Percentiles rank a stretch among this genome's conserved stretches.
Conservation (phyloP, 2,888 invertebrate genomes). For the Actias luna region DNA sequence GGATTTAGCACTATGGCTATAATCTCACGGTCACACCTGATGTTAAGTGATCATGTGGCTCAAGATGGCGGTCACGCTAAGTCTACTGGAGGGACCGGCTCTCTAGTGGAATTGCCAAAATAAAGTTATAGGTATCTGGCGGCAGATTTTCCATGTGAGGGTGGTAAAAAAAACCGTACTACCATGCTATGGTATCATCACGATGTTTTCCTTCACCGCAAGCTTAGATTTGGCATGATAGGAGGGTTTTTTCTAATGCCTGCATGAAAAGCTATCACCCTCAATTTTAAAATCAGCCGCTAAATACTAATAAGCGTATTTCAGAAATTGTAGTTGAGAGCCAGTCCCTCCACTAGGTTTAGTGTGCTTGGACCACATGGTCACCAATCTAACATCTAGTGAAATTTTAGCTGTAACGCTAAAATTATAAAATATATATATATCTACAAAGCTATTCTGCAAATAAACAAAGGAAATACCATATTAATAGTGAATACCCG, state of each 20-base stretch:
- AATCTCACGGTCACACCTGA: not conserved
- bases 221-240: not conserved
- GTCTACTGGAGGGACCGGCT: not conserved
- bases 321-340: no score
- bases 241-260: no score
- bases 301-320: no score
- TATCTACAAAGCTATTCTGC: not conserved
- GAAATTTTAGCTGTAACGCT: no score
- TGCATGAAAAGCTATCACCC: no score
- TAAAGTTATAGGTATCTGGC: not conserved
- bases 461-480: slow-evolving; percentile 23
- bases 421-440: no score
- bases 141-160: not conserved
- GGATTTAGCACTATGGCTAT: no score
- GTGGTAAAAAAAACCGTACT: not conserved
- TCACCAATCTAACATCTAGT: no score
- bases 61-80: no score
- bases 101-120: not conserved
- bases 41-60: not conserved
- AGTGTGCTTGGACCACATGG: no score
- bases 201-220: not conserved
- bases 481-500: slow-evolving; percentile 19
- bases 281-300: no score
- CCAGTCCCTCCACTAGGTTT: no score
- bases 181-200: not conserved